Evolutionary conservation across 2,797 vertebrate genomes (phyloP).

Genomic region (Tadarida brasiliensis): DNA sequence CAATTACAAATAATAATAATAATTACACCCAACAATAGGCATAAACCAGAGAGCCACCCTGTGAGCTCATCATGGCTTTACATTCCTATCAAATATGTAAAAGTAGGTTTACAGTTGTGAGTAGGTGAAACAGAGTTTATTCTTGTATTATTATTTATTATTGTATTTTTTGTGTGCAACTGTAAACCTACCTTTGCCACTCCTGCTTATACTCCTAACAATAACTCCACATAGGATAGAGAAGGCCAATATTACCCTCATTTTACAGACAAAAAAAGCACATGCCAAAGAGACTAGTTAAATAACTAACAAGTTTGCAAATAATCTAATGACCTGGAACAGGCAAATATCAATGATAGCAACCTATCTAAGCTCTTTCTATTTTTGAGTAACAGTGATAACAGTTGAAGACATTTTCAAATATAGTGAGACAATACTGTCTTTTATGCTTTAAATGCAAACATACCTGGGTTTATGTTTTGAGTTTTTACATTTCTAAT

Average conservation of each 20-base stretch:
- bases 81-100: not conserved
- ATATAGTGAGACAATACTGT: constrained; percentile 14
- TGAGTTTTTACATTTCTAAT: constrained; percentile 24
- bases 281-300: not conserved
- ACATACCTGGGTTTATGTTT: not conserved
- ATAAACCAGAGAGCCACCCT: not conserved
- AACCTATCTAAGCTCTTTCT: not conserved
- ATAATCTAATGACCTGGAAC: not conserved
- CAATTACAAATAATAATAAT: too few species aligned
- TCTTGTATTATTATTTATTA: too few species aligned
- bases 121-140: too few species aligned
- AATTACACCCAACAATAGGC: not conserved
- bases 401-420: constrained; percentile 18
- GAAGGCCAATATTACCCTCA: not conserved
- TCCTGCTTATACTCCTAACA: not conserved
- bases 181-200: too few species aligned
- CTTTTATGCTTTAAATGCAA: constrained; percentile 51
- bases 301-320: not conserved
- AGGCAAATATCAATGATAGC: not conserved
- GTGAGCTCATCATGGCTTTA: not conserved
- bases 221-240: not conserved
- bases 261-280: constrained; percentile 36
- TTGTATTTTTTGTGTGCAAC: too few species aligned
- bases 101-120: too few species aligned
- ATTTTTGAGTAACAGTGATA: not conserved